Percentiles rank a stretch among this genome's conserved stretches.
Conservation (phyloP, 2,113 vertebrate genomes). For the Hippocampus zosterae region DNA sequence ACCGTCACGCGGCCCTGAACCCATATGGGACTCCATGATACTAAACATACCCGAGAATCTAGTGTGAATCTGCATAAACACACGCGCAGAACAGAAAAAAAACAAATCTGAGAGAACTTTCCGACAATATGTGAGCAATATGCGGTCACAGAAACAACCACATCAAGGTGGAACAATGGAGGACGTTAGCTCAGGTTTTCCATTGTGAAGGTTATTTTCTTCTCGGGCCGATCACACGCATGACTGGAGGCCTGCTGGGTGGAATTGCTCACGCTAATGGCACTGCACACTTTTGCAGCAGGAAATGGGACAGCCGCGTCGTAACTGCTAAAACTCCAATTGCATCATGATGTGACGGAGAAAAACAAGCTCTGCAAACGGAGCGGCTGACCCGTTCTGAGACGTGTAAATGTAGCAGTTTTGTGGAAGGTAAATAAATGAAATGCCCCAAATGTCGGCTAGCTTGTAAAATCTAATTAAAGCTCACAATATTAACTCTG, state of each 20-base stretch:
- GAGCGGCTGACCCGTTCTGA: constrained; percentile 49
- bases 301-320: constrained; percentile 74
- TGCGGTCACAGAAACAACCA: constrained; percentile 43
- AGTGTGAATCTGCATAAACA: constrained; percentile 3
- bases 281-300: constrained; percentile 74
- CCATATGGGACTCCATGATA: constrained; percentile 14
- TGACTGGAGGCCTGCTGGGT: constrained; percentile 73
- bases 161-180: constrained; percentile 57
- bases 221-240: constrained; percentile 59
- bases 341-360: constrained; percentile 75
- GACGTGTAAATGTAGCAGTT: constrained; percentile 48
- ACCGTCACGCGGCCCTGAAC: constrained; percentile 20
- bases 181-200: constrained; percentile 65
- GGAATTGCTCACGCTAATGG: constrained; percentile 76
- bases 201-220: constrained; percentile 53
- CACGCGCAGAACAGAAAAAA: constrained; percentile 1
- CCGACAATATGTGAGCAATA: constrained; percentile 40
- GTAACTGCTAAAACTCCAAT: constrained; percentile 76
- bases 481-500: constrained; percentile 65
- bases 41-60: constrained; percentile 47
- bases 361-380: constrained; percentile 45
- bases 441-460: constrained; percentile 48
- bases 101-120: constrained; percentile 2
- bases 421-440: constrained; percentile 55
- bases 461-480: constrained; percentile 70